Evolutionary conservation across 2,888 invertebrate genomes (phyloP).

Genomic region (Meta bourneti): DNA sequence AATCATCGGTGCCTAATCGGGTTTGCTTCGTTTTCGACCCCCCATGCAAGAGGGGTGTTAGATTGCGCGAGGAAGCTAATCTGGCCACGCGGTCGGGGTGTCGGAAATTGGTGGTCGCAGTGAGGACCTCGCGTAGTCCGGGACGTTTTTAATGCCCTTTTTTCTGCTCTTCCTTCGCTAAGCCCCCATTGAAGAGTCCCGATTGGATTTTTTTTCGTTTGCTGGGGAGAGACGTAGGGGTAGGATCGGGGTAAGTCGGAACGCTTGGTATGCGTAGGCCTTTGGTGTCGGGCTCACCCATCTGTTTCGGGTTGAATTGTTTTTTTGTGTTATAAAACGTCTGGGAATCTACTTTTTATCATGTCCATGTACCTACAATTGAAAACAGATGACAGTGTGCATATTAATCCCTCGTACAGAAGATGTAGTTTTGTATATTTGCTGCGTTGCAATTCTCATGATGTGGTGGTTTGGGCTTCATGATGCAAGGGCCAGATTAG

Average conservation of each 20-base stretch:
- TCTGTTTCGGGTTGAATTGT: not conserved
- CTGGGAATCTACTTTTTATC: no score
- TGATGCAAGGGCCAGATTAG: no score
- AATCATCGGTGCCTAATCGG: constrained; percentile 72
- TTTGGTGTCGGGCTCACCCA: not conserved
- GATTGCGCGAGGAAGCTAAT: constrained; percentile 51
- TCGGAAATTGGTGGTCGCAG: constrained; percentile 30
- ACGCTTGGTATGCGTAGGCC: no score
- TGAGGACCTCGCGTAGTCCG: not conserved
- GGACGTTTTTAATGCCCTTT: constrained; percentile 30
- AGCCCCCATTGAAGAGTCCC: not conserved
- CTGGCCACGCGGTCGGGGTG: constrained; percentile 32
- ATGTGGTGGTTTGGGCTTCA: no score
- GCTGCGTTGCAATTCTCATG: no score
- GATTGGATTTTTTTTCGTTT: not conserved
- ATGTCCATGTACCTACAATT: no score
- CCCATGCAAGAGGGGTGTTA: constrained; percentile 10
- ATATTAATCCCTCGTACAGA: no score
- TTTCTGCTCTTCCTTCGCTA: not conserved
- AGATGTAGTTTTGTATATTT: no score
- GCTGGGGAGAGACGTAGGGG: not conserved
- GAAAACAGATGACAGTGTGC: no score
- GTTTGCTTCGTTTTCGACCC: constrained; percentile 17
- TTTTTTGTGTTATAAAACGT: not conserved
- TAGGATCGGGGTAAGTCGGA: not conserved